Evolutionary conservation across 2,888 invertebrate species (phyloP).

Genomic region (Tetrapedia diversipes): DNA sequence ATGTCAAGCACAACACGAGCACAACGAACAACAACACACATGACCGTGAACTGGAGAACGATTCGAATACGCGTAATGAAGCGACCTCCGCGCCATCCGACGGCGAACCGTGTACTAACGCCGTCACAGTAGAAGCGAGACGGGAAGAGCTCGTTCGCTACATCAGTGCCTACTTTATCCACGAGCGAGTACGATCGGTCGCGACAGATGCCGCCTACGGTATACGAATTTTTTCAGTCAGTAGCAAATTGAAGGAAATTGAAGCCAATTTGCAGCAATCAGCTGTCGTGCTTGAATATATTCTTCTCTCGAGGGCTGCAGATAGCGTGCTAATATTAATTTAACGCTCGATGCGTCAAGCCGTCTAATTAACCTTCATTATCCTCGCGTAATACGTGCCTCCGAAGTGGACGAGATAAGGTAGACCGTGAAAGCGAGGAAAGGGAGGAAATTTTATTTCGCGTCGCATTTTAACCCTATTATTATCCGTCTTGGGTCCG

Average conservation of each 20-base stretch:
- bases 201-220: constrained; percentile 66
- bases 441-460: not conserved
- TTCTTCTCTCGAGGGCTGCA: constrained; percentile 50
- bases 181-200: constrained; percentile 11
- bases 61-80: not conserved
- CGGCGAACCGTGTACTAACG: not conserved
- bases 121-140: too few species aligned
- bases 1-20: not conserved
- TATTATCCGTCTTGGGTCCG: too few species aligned
- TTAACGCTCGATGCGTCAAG: constrained; percentile 66
- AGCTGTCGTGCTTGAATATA: constrained; percentile 57
- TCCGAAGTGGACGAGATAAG: constrained; percentile 20
- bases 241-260: constrained; percentile 73
- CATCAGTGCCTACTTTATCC: constrained; percentile 38
- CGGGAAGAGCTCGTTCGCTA: not conserved
- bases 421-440: constrained; percentile 22
- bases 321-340: constrained; percentile 64
- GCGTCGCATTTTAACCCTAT: too few species aligned
- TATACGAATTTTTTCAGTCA: constrained; percentile 39
- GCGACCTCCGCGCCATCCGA: constrained; percentile 25
- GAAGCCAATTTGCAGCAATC: constrained; percentile 76
- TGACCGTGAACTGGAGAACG: not conserved
- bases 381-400: constrained; percentile 55
- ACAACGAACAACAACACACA: not conserved
- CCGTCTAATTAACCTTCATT: constrained; percentile 70